Base-by-base conservation (phyloP, 2,888 invertebrate genomes). In the Aspidiotus rigidus region DNA sequence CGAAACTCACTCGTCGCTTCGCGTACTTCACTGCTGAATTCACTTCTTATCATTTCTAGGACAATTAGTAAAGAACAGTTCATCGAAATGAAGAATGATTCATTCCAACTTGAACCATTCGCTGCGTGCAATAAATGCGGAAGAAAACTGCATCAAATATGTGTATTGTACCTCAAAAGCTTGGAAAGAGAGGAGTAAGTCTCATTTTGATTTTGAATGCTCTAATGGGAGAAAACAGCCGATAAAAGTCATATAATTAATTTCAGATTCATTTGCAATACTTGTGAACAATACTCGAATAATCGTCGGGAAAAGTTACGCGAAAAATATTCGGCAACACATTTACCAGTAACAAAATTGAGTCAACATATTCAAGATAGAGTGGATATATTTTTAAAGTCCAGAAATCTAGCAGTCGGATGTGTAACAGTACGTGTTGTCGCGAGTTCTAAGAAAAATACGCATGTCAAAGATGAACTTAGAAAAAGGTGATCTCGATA, bases 61-160 rank as follows among this genome's bases (percentile, higher is more conserved):
- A n/a, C 10, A 16, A 10, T 56, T 3, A 3, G 15, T 56, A 59
- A 28, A 28, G 28, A 28, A 7, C 11, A 17, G 13, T 59, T 59
- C 6, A 13, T 28, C 6, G 28, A 59, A 28, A 59, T 13, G 59
- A 59, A 59, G 39, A 59, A 59, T 39, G 59, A 59, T 28, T 16
- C 28, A 17, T 17, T 28, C 39, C 28, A 59, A 59, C 28, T 28
- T 13, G 59, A 59, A 59, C 11, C 59, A 7, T 59, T 59, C 6
- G 28, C 39, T 39, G 28, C 7, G 39, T 59, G 59, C 6, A 39
- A 10, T 13, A 16, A 28, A 13, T 59, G 59, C 13, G 28, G 59
- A 16, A 16, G 39, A 39, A 59, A 59, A 59, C 13, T 59, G 8
- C 59, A 59, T 59, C 59, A 59, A 39, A 59, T 59, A 11, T 59